phyloP scores from a whole-genome alignment of 2,888 invertebrate genomes.

The Antheraea assamensis region DNA sequence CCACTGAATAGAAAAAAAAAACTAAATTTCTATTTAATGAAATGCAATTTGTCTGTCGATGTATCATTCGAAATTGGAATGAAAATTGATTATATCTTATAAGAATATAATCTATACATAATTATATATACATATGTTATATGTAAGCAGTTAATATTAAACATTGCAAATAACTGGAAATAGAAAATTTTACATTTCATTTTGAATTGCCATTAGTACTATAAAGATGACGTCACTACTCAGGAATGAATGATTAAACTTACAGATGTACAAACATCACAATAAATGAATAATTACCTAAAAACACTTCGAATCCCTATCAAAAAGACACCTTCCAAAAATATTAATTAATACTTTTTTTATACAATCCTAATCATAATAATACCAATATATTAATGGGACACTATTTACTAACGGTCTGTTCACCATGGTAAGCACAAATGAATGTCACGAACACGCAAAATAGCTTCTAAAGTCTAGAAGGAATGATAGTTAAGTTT shows the following conservation, averaged over 20 bases:
- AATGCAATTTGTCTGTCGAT: neutral
- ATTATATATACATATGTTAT: neutral
- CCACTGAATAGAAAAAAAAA: neutral
- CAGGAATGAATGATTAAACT: neutral
- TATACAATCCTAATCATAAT: neutral
- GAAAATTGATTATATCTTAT: neutral
- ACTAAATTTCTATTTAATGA: neutral
- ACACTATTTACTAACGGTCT: neutral
- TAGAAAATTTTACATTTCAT: neutral
- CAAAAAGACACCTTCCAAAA: constrained; percentile 9
- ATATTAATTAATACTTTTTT: neutral
- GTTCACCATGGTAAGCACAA: neutral
- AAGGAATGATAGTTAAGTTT: no score
- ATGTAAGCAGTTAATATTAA: neutral
- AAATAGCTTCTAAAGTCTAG: no score
- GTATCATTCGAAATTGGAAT: neutral
- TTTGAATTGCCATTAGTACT: neutral
- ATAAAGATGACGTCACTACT: neutral
- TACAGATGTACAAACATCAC: constrained; percentile 6
- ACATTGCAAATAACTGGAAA: neutral
- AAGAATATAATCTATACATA: neutral
- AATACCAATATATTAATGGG: neutral
- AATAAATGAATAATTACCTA: neutral
- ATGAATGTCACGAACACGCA: neutral
- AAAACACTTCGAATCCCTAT: neutral